phyloP scores from a whole-genome alignment of 2,113 vertebrate species.

The Mirza zaza region DNA sequence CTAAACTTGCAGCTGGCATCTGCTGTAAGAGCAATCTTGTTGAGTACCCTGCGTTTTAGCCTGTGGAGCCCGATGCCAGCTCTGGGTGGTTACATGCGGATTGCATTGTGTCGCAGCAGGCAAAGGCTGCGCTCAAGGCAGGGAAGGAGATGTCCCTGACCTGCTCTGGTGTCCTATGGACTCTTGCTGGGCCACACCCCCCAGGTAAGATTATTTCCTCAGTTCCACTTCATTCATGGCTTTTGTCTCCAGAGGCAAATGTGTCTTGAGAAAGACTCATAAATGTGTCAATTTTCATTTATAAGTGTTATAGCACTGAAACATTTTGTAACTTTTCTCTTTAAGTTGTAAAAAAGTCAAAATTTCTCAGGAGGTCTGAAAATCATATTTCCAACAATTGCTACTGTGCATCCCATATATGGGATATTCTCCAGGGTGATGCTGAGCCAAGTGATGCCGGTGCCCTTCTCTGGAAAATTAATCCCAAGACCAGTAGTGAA shows the following conservation, averaged over 20 bases:
- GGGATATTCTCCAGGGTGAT: neutral
- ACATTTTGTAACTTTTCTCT: neutral
- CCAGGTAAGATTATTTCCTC: neutral
- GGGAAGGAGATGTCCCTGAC: neutral
- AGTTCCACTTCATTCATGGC: neutral
- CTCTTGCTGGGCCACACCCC: neutral
- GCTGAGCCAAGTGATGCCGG: neutral
- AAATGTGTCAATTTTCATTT: neutral
- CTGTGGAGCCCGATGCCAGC: neutral
- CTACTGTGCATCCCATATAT: neutral
- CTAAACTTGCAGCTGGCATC: neutral
- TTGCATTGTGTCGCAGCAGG: neutral
- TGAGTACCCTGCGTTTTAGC: neutral
- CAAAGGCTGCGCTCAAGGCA: neutral
- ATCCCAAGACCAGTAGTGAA: neutral
- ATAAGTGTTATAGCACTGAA: neutral
- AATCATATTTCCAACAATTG: neutral
- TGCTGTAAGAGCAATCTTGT: neutral
- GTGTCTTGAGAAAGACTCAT: neutral
- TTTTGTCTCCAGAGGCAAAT: neutral
- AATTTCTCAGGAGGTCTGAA: neutral
- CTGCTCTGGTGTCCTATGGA: neutral
- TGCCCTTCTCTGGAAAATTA: neutral
- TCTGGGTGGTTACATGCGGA: neutral
- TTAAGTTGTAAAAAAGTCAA: neutral